A percentile compares a stretch with the other conserved stretches of the same genome.
These are phyloP conservation scores for Watsonalla binaria DNA, from an alignment of 2,888 invertebrate species.

Conservation along the genomic window DNA sequence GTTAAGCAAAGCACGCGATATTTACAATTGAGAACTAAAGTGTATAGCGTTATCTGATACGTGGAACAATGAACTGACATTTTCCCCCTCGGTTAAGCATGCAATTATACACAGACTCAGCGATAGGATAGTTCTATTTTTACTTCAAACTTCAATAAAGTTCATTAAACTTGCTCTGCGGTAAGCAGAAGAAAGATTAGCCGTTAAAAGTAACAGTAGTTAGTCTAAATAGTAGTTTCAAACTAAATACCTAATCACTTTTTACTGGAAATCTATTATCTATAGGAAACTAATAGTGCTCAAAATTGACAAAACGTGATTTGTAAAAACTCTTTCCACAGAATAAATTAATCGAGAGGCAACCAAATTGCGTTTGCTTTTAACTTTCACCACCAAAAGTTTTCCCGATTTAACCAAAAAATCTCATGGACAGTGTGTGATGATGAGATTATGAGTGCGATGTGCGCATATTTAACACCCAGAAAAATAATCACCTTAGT, in stretches of 20 bases:
- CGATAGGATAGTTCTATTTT: slow-evolving; percentile 4
- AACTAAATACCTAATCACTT: background rate
- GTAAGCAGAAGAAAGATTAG: background rate
- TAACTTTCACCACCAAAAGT: too few species aligned
- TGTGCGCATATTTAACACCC: too few species aligned
- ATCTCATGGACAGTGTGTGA: too few species aligned
- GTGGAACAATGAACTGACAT: background rate
- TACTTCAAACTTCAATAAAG: slow-evolving; percentile 6
- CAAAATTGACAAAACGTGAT: too few species aligned
- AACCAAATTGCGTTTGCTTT: too few species aligned
- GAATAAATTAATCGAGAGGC: too few species aligned
- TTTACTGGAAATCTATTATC: background rate
- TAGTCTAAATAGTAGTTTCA: background rate
- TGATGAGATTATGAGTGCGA: too few species aligned
- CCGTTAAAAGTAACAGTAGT: background rate
- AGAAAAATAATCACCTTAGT: too few species aligned
- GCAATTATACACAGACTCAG: slow-evolving; percentile 7
- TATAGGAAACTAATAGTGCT: background rate
- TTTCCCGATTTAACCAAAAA: too few species aligned
- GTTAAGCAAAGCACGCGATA: background rate
- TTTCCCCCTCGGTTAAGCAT: slow-evolving; percentile 1
- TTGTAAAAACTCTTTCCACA: too few species aligned
- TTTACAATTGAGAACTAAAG: background rate
- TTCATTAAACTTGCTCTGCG: slow-evolving; percentile 8
- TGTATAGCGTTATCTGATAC: background rate